Base-by-base conservation (phyloP, 2,888 invertebrate species). In the Tiliacea aurago region DNA sequence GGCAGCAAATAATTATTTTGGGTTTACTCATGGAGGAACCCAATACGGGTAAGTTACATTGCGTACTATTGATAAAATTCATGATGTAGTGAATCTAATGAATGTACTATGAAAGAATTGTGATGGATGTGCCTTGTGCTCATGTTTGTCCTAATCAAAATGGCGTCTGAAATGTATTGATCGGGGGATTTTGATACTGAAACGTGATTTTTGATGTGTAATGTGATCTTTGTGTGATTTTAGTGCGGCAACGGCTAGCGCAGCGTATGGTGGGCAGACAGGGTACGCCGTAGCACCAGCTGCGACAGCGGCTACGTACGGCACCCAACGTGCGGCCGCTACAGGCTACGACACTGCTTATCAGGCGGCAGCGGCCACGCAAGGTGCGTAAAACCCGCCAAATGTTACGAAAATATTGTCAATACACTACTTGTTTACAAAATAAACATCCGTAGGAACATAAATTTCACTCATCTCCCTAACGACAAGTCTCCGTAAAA, bases 1-100 rank as follows among this genome's bases (percentile, higher is more conserved):
- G 98, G 98, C 98, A 96, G 97, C 98, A 96, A 99, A 99, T 97
- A 99, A 99, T 97, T 99, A 99, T 97, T 98, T 98, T 96, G 98
- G 98, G 93, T 99, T 99, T 97, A 98, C 98, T 92, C 98, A 99
- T 95, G 98, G 98, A 92, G 98, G 98, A 94, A 98, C 98, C 92
- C 99, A 99, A 97, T 98, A 98, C 95, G 98, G 98, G 98, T 98
- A 97, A 97, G 97, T 96, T 86, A 83, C 83, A 79, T 85, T 84
- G 72, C 55, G 73, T 75, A 75, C 81, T 76, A 67, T 78, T 55
- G 18, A 20, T 56, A 58, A 18, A 80, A 67, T 37, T 37, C 4
- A 64, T 43, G 51, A 55, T 55, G n/a, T 73, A 73, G 56, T 69
- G 58, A 66, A 45, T 56, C 23, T 64, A 61, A 58, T 70, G 49